Evolutionary conservation across 1,140 invertebrate genomes (phyloP).

Genomic region (Bombus superbus): DNA sequence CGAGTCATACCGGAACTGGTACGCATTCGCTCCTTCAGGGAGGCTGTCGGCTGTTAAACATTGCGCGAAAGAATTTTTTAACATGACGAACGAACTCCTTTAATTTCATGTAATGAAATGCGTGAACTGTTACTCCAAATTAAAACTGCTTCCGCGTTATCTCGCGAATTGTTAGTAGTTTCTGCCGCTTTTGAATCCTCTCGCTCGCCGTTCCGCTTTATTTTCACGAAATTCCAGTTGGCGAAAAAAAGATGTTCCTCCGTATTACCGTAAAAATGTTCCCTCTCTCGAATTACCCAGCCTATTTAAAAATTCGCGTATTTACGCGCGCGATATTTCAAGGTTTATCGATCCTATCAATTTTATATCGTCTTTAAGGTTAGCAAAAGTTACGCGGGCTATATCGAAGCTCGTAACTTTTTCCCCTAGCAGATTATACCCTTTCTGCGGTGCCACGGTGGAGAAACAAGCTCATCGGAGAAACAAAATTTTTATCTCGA

Average conservation of each 20-base stretch:
- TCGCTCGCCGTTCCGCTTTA: not conserved
- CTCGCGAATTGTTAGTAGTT: not conserved
- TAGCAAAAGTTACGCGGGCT: not conserved
- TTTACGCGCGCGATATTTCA: not conserved
- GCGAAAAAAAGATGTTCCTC: not conserved
- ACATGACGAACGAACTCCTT: slow-evolving; percentile 19
- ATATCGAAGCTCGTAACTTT: not conserved
- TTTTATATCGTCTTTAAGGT: not conserved
- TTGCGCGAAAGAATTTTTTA: slow-evolving; percentile 39
- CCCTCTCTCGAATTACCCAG: too few species aligned
- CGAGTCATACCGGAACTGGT: slow-evolving; percentile 60
- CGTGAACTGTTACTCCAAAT: slow-evolving; percentile 3
- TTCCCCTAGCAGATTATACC: too few species aligned
- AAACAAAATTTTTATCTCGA: not conserved
- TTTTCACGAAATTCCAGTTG: not conserved
- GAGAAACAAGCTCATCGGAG: not conserved
- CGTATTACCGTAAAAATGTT: not conserved
- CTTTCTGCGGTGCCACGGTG: too few species aligned
- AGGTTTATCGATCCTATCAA: not conserved
- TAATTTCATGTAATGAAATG: slow-evolving; percentile 45
- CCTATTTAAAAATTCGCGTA: not conserved
- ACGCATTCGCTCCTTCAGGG: slow-evolving; percentile 68
- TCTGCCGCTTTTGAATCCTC: not conserved
- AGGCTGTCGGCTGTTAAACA: slow-evolving; percentile 49
- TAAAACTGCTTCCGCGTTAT: slow-evolving; percentile 12